phyloP scores from a whole-genome alignment of 2,888 invertebrate genomes.

The Entomobrya multifasciata region DNA sequence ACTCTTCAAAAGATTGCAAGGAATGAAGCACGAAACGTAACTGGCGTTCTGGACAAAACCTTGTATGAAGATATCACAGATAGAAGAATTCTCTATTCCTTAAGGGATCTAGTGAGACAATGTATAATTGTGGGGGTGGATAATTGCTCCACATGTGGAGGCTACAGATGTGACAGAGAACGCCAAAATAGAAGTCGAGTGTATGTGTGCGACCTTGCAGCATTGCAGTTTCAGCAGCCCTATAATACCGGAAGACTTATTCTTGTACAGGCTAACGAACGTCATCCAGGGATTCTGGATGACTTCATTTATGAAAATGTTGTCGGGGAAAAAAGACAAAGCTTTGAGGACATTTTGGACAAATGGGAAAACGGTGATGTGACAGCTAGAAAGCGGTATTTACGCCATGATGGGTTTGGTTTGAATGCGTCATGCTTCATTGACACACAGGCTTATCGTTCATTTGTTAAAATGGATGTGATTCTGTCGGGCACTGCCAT shows the following conservation, averaged over 20 bases:
- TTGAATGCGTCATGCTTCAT: conserved; percentile 61
- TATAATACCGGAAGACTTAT: conserved; percentile 74
- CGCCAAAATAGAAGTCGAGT: conserved; percentile 25
- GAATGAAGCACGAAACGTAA: conserved; percentile 66
- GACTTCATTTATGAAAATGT: conserved; percentile 72
- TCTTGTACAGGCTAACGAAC: conserved; percentile 39
- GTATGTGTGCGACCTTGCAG: conserved; percentile 71
- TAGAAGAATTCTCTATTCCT: conserved; percentile 50
- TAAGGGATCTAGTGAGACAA: conserved; percentile 72
- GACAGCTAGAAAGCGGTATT: neutral
- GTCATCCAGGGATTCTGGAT: conserved; percentile 66
- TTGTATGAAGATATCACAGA: conserved; percentile 60
- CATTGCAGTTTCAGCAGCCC: conserved; percentile 74
- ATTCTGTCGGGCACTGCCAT: conserved; percentile 60
- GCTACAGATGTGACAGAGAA: conserved; percentile 46
- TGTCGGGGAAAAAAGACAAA: conserved; percentile 70
- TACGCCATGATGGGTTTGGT: conserved; percentile 60
- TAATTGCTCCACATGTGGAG: conserved; percentile 65
- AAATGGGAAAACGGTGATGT: neutral
- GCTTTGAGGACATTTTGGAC: conserved; percentile 25
- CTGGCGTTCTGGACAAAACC: conserved; percentile 61
- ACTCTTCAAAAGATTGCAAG: conserved; percentile 64
- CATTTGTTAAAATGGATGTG: conserved; percentile 71
- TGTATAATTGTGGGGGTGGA: conserved; percentile 67
- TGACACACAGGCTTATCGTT: conserved; percentile 67